Conservation (phyloP, 1,140 invertebrate species). For the Episyrphus balteatus region DNA sequence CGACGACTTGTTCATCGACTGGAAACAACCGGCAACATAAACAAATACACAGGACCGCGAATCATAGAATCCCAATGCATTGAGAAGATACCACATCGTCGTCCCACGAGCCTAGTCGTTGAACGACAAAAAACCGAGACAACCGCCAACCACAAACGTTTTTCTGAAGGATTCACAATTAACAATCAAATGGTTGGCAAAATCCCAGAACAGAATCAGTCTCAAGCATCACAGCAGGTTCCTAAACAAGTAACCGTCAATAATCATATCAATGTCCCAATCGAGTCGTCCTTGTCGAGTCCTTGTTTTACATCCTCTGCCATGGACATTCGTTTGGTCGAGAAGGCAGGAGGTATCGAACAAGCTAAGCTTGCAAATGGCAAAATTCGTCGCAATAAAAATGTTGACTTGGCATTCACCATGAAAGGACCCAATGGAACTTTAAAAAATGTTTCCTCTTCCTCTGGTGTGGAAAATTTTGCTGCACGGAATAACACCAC, state of each 20-base stretch:
- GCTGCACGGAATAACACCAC: constrained; percentile 1
- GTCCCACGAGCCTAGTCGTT: background rate
- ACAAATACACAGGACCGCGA: background rate
- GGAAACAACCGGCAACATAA: constrained; percentile 7
- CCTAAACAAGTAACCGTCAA: constrained; percentile 30
- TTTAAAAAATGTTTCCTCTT: background rate
- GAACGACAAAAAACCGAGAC: too few species aligned
- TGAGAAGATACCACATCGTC: background rate
- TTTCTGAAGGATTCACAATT: constrained; percentile 15
- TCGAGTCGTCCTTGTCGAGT: background rate
- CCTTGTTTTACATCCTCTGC: background rate
- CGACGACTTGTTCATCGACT: constrained; percentile 33
- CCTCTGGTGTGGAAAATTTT: constrained; percentile 14
- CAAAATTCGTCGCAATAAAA: constrained; percentile 35
- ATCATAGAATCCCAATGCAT: constrained; percentile 8
- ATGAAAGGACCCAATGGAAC: constrained; percentile 6
- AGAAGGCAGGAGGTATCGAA: background rate
- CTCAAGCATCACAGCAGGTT: background rate
- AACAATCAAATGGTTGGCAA: constrained; percentile 16
- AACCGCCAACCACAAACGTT: background rate
- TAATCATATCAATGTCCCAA: constrained; percentile 29
- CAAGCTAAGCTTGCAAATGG: background rate
- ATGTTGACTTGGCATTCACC: constrained; percentile 36
- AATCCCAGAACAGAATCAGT: background rate
- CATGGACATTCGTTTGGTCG: constrained; percentile 2